Conservation (phyloP, 2,888 invertebrate species). For the Epinotia ramella region DNA sequence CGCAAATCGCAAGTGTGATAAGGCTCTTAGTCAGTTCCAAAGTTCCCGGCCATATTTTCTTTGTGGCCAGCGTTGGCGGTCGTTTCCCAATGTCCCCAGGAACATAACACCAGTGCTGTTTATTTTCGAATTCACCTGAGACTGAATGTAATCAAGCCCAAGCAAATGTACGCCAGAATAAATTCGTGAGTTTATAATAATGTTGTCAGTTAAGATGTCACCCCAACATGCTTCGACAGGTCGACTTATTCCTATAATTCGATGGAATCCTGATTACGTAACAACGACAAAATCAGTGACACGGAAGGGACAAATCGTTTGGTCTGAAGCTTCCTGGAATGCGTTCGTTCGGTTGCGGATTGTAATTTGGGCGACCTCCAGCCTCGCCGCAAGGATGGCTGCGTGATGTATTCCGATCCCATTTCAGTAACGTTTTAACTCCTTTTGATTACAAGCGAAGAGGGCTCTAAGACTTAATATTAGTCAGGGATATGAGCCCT, state of each 20-base stretch:
- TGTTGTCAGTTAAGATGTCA: conserved; percentile 50
- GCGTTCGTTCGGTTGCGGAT: conserved; percentile 60
- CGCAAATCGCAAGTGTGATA: no score
- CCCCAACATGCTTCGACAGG: conserved; percentile 49
- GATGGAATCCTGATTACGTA: conserved; percentile 51
- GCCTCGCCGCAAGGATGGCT: conserved; percentile 61
- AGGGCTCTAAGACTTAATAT: not conserved
- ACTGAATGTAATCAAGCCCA: not conserved
- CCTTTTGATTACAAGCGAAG: not conserved
- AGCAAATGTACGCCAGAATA: not conserved
- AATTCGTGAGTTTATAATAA: not conserved
- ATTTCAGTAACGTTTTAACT: not conserved
- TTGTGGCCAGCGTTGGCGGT: not conserved
- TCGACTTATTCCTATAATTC: conserved; percentile 22
- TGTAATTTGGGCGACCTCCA: conserved; percentile 69
- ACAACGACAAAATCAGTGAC: conserved; percentile 67
- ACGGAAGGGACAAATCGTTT: conserved; percentile 78
- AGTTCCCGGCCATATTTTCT: not conserved
- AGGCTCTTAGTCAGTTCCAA: not conserved
- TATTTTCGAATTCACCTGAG: not conserved
- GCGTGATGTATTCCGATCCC: conserved; percentile 63
- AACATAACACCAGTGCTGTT: not conserved
- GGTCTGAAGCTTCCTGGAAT: conserved; percentile 66
- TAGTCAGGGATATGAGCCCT: not conserved
- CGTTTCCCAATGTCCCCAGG: no score